Base-by-base conservation (phyloP, 2,113 vertebrate genomes). In the Bufo gargarizans region DNA sequence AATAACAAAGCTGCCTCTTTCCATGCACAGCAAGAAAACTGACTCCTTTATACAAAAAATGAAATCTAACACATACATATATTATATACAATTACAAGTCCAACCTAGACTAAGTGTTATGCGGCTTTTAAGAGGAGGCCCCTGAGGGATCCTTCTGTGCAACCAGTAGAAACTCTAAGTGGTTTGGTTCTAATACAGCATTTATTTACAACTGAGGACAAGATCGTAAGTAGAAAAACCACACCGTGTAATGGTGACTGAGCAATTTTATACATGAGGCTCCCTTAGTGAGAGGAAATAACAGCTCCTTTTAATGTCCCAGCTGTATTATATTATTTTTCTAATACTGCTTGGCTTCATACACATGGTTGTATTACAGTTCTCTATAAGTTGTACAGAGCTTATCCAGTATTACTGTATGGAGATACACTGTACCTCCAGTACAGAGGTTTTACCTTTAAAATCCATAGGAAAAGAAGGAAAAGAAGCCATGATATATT, bases 101-200 rank as follows among this genome's bases (percentile, higher is more conserved):
- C 77, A 53, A 56, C 20, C 20, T 56, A 79, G 77, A 12, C 50
- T 55, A 55, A 79, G 77, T n/a, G 53, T 58, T 56, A 79, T 79
- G 77, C 56, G 50, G 77, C 19, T 79, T 79, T 79, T 79, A 79
- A 56, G 77, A 56, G 50, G 8, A 13, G 53, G 50, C 22, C 77
- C 77, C 77, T 13, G 4, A 79, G 77, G 77, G 19, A 78, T 79
- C 77, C 50, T 79, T 56, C 77, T 79, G n/a, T 79, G 77, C 50
- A 56, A 55, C 77, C 50, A 56, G 71, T 22, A 22, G 53, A 56
- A 56, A 79, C 13, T 79, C 50, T 79, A 79, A 79, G 53, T 79
- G 77, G 50, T 79, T 79, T 56, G 77, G 10, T 79, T 22, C n/a
- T 79, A 22, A 79, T 79, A n/a, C 50, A 56, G 50, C 77, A 74